Evolutionary conservation across 2,888 invertebrate species (phyloP).

Genomic region (Ariolimax columbianus): DNA sequence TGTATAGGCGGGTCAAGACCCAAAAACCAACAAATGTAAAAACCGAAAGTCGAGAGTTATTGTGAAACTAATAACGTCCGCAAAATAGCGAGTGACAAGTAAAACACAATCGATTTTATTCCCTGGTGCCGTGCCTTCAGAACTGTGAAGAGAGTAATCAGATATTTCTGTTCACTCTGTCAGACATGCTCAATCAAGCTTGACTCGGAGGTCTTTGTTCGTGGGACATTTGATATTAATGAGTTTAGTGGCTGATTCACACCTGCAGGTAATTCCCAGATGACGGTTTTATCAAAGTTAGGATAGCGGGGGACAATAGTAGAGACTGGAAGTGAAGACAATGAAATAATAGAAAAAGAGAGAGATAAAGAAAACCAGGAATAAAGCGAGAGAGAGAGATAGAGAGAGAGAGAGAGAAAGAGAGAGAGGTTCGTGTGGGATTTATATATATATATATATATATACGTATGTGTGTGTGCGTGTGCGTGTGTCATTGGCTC

Average conservation of each 20-base stretch:
- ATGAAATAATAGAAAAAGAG: not conserved
- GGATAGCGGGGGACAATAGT: not conserved
- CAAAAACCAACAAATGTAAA: no score
- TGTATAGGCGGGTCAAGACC: no score
- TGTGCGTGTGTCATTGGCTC: no score
- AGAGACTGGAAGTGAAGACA: not conserved
- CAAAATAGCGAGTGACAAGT: not conserved
- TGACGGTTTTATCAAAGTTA: not conserved
- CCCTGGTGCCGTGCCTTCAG: not conserved
- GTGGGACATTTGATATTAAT: not conserved
- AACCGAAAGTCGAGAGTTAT: no score
- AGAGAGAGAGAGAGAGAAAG: not conserved
- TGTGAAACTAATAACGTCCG: no score
- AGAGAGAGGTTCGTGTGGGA: no score
- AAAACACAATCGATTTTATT: not conserved
- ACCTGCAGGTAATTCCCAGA: not conserved
- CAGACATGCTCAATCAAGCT: not conserved
- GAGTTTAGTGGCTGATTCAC: not conserved
- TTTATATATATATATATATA: no score
- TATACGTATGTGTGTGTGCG: no score
- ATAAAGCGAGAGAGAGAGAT: no score
- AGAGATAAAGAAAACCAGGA: not conserved
- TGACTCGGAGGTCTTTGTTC: not conserved
- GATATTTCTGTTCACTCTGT: not conserved
- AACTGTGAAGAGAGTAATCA: not conserved